phyloP scores from a whole-genome alignment of 2,797 vertebrate genomes.

The Poliocrania exsul region DNA sequence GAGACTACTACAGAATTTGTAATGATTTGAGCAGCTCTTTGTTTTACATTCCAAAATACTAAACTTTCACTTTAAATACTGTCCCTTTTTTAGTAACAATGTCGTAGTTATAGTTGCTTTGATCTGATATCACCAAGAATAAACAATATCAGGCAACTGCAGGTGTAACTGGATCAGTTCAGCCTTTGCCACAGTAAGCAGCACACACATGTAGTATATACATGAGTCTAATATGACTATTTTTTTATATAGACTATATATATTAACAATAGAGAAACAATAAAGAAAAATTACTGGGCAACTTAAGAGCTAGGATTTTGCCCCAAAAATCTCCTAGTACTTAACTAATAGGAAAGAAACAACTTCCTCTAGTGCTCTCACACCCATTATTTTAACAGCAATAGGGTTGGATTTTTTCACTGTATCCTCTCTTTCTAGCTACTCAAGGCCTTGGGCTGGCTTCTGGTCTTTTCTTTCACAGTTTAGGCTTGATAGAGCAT shows the following conservation, averaged over 20 bases:
- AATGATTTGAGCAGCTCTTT: neutral
- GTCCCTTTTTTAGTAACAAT: conserved; percentile 13
- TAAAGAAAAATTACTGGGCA: neutral
- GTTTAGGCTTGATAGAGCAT: neutral
- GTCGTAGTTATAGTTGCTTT: neutral
- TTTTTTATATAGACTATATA: neutral
- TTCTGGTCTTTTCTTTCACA: neutral
- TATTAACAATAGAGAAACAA: neutral
- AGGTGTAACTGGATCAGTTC: neutral
- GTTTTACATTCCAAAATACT: neutral
- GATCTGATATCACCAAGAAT: neutral
- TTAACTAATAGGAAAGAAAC: neutral
- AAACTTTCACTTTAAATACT: conserved; percentile 19
- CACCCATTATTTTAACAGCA: neutral
- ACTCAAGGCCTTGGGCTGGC: neutral
- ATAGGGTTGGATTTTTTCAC: neutral
- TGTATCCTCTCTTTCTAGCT: neutral
- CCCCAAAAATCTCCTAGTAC: neutral
- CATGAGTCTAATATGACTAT: neutral
- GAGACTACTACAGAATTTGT: neutral
- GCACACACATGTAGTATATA: neutral
- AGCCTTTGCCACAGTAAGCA: neutral
- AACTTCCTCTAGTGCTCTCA: neutral
- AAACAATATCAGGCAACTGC: neutral
- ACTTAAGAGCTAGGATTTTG: neutral